A percentile compares a stretch with the other conserved stretches of the same genome.
Evolutionary conservation across 2,888 invertebrate species (phyloP).

Genomic region (Acrobasis suavella): DNA sequence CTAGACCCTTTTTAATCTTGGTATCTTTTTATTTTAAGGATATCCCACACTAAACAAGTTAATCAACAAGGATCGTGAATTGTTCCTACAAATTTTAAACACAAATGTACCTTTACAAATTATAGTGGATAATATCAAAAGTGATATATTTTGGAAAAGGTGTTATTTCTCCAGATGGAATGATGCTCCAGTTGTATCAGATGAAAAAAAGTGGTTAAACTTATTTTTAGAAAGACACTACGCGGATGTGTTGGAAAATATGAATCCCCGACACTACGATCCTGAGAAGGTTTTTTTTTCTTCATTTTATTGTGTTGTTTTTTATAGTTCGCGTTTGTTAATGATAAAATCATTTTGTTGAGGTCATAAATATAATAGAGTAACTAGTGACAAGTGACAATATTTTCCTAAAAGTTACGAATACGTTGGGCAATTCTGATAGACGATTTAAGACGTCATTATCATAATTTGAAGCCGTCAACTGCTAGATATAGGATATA

Average conservation of each 20-base stretch:
- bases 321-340: not conserved
- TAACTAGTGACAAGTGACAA: no score
- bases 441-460: no score
- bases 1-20: not conserved
- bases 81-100: conserved; percentile 66
- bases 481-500: no score
- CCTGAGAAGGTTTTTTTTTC: conserved; percentile 74
- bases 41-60: conserved; percentile 52
- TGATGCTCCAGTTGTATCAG: conserved; percentile 49
- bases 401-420: no score
- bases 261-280: conserved; percentile 74
- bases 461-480: no score
- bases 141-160: conserved; percentile 76
- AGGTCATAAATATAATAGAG: no score
- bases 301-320: not conserved
- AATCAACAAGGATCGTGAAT: conserved; percentile 68
- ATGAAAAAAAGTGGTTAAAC: conserved; percentile 67
- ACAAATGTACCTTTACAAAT: conserved; percentile 67
- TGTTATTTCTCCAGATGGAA: conserved; percentile 66
- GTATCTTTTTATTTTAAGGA: conserved; percentile 16
- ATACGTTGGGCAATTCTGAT: no score
- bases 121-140: conserved; percentile 71
- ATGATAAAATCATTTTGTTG: no score
- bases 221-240: conserved; percentile 72
- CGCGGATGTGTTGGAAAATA: conserved; percentile 71